These are phyloP conservation scores for Stegodyphus dumicola DNA, from an alignment of 1,140 invertebrate species.

Conservation along the genomic window DNA sequence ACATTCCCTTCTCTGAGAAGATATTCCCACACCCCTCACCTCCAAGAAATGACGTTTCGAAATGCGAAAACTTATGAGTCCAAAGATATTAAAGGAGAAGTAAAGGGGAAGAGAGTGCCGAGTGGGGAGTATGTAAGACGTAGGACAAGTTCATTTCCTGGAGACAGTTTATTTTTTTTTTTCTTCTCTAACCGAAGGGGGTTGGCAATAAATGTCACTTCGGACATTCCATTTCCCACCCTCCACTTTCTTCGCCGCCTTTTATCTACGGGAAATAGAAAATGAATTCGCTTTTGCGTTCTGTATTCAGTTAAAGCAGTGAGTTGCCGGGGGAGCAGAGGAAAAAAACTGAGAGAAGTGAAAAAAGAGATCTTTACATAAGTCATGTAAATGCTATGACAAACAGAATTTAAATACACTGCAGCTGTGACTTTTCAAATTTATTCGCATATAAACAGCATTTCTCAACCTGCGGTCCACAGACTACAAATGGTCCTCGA, in stretches of 20 bases:
- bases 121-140: background rate
- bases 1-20: background rate
- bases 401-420: too few relatives aligned
- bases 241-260: background rate
- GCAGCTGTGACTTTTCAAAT: too few relatives aligned
- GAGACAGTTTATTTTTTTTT: background rate
- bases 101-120: background rate
- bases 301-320: too few relatives aligned
- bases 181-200: background rate
- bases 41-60: background rate
- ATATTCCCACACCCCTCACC: background rate
- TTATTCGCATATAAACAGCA: too few relatives aligned
- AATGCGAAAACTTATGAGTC: slow-evolving; percentile 23
- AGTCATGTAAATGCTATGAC: too few relatives aligned
- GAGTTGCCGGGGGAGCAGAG: too few relatives aligned
- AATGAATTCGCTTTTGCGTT: background rate
- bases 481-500: too few relatives aligned
- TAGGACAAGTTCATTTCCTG: slow-evolving; percentile 35
- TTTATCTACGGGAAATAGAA: background rate
- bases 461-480: too few relatives aligned
- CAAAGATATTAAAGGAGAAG: slow-evolving; percentile 16
- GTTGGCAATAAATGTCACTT: slow-evolving; percentile 22
- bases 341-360: too few relatives aligned
- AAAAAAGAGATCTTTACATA: too few relatives aligned
- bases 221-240: background rate